Evolutionary conservation across 2,797 vertebrate genomes (phyloP).

Genomic region (Mormyrops boulengeri): DNA sequence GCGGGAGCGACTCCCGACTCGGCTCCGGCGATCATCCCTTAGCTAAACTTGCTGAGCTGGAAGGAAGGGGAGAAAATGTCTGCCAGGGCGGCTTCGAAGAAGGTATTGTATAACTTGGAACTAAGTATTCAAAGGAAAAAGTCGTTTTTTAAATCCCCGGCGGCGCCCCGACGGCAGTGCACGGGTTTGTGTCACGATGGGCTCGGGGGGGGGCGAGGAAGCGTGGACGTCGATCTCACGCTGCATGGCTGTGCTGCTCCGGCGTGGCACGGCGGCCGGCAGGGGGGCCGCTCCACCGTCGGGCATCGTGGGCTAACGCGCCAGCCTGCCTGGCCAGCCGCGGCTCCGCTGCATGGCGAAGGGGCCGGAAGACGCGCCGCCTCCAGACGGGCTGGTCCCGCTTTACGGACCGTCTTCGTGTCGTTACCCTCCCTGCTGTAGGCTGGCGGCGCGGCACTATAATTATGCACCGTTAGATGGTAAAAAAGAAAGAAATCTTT

Average conservation of each 20-base stretch:
- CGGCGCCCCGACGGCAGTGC: not conserved
- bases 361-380: not conserved
- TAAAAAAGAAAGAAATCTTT: not conserved
- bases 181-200: not conserved
- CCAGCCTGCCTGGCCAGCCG: not conserved
- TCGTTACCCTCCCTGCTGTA: not conserved
- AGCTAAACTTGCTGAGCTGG: conserved; percentile 18
- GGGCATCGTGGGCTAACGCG: not conserved
- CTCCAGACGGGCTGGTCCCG: not conserved
- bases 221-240: not conserved
- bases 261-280: not conserved
- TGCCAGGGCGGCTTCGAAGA: conserved; percentile 56
- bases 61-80: conserved; percentile 59
- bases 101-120: conserved; percentile 48
- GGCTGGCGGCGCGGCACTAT: not conserved
- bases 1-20: conserved; percentile 6
- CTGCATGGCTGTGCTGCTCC: not conserved
- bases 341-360: not conserved
- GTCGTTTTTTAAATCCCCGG: not conserved
- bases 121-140: not conserved
- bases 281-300: not conserved
- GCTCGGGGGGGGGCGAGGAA: not conserved
- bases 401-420: not conserved
- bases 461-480: not conserved
- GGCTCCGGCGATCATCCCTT: conserved; percentile 6